These are phyloP conservation scores for Sterrhoptilus dennistouni DNA, from an alignment of 2,113 vertebrate species.

Conservation along the genomic window DNA sequence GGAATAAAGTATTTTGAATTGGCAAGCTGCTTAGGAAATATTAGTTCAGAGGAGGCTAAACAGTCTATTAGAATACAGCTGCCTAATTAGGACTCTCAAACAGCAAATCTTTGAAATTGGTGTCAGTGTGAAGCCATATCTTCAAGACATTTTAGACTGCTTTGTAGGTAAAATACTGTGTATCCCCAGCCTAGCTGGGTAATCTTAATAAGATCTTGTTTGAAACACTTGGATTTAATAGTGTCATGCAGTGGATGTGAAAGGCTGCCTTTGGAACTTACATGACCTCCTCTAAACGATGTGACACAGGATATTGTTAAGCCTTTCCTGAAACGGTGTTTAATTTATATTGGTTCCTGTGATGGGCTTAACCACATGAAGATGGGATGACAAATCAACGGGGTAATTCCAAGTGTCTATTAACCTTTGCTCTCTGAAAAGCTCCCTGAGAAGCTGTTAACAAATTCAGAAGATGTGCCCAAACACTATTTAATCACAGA, in stretches of 20 bases:
- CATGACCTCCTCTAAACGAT: not conserved
- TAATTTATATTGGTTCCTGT: not conserved
- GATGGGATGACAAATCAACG: not conserved
- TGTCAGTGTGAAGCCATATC: not conserved
- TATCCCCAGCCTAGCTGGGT: not conserved
- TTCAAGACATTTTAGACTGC: not conserved
- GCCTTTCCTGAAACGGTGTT: not conserved
- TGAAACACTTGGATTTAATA: not conserved
- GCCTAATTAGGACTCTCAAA: slow-evolving; percentile 7
- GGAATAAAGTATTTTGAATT: not conserved
- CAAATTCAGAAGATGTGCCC: not conserved
- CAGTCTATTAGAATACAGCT: not conserved
- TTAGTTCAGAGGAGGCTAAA: not conserved
- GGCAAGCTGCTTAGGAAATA: not conserved
- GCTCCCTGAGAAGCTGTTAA: not conserved
- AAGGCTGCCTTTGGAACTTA: not conserved
- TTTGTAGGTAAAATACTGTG: not conserved
- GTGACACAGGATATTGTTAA: not conserved
- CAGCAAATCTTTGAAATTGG: not conserved
- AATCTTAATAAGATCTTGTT: slow-evolving; percentile 44
- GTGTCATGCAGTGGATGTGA: not conserved
- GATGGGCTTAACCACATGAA: not conserved
- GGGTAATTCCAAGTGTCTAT: not conserved
- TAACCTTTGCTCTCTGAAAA: not conserved
- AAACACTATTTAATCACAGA: not conserved